Conservation (phyloP, 2,888 invertebrate species). For the Drosophila mimetica region DNA sequence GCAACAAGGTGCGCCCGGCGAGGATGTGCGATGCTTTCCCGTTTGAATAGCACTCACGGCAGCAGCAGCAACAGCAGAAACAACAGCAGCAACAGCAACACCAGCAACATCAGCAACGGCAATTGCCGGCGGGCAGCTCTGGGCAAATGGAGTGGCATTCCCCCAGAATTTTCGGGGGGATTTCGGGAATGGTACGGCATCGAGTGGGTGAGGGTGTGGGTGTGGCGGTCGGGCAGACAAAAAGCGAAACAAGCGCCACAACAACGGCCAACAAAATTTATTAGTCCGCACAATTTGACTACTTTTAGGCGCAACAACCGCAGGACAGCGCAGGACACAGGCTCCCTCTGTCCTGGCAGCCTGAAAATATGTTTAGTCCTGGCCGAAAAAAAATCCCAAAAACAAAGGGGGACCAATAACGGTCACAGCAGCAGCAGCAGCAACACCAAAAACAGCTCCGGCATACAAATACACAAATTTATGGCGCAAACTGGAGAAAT, state of each 20-base stretch:
- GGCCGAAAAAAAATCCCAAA: constrained; percentile 32
- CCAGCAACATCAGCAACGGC: constrained; percentile 40
- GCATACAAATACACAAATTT: constrained; percentile 77
- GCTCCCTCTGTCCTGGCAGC: constrained; percentile 56
- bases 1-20: constrained; percentile 66
- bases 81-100: constrained; percentile 27
- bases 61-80: constrained; percentile 14
- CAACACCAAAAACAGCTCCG: constrained; percentile 43
- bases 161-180: constrained; percentile 30
- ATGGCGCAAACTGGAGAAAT: constrained; percentile 77
- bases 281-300: constrained; percentile 79
- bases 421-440: constrained; percentile 41
- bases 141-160: constrained; percentile 75
- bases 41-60: constrained; percentile 65
- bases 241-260: constrained; percentile 69
- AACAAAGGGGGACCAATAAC: constrained; percentile 43
- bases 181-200: constrained; percentile 6
- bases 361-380: constrained; percentile 71
- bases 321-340: constrained; percentile 64
- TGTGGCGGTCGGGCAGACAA: constrained; percentile 30
- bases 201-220: constrained; percentile 32
- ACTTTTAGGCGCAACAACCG: constrained; percentile 80
- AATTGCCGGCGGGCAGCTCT: constrained; percentile 74
- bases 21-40: constrained; percentile 54
- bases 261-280: constrained; percentile 78